These are phyloP conservation scores for Aphaenogaster floridana DNA, from an alignment of 1,140 invertebrate species.

Conservation along the genomic window DNA sequence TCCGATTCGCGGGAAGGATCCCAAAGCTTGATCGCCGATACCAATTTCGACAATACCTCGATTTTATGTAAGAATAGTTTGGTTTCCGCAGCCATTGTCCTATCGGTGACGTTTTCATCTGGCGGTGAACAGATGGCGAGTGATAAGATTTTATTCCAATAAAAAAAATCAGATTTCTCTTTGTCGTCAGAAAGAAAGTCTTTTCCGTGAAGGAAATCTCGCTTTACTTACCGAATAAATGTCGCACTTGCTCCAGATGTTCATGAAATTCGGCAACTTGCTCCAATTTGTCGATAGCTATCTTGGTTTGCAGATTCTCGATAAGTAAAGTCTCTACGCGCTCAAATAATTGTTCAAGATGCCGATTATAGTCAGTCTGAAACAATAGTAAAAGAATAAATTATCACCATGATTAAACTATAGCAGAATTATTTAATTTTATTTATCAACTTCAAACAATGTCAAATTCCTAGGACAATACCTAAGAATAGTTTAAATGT, in stretches of 20 bases:
- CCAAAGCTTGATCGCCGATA: conserved; percentile 75
- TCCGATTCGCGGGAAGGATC: conserved; percentile 58
- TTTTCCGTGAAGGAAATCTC: neutral
- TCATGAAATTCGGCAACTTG: conserved; percentile 77
- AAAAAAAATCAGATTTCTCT: conserved; percentile 1
- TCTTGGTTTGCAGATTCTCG: conserved; percentile 73
- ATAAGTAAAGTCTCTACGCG: conserved; percentile 75
- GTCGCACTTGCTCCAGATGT: conserved; percentile 78
- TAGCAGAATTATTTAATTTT: neutral
- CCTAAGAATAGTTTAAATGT: no score
- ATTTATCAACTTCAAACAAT: neutral
- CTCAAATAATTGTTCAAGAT: conserved; percentile 89
- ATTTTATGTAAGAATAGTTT: conserved; percentile 87
- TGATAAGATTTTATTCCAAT: conserved; percentile 30
- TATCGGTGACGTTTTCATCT: conserved; percentile 74
- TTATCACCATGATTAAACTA: neutral
- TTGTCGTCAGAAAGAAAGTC: neutral
- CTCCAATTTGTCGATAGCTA: conserved; percentile 72
- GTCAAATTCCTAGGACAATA: neutral
- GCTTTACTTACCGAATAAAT: conserved; percentile 75
- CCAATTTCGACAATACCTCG: conserved; percentile 73
- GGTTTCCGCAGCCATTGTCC: conserved; percentile 87
- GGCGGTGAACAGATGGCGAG: neutral
- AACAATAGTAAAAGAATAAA: conserved; percentile 40
- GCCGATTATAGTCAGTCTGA: conserved; percentile 91